Base-by-base conservation (phyloP, 92 coral and sea anemone genomes). In the Meandrina meandrites region DNA sequence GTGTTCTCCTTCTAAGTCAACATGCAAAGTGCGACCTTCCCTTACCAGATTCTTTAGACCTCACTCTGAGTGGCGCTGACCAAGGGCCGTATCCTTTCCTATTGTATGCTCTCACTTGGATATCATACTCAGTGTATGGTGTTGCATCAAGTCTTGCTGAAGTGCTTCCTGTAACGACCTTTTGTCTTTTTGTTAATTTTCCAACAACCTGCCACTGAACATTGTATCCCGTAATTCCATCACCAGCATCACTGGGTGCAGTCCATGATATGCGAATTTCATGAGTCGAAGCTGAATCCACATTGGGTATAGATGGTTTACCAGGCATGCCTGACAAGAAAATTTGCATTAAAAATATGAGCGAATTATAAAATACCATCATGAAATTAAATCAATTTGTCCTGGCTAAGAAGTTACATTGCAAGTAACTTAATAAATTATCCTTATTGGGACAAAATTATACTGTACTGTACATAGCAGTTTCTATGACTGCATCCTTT, bases 191-290 rank as follows among this genome's bases (percentile, higher is more conserved):
- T 18, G 1, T n/a, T n/a, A 27, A 24, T 36, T 67, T 18, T 16
- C 73, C 87, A 74, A 36, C 70, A 11, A 22, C 79, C 40, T 71
- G 68, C 79, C 79, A 83, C 66, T 50, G 42, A 30, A 83, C 86
- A 83, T 1, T 34, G 69, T 83, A 83, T 27, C 79, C 79, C 51
- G 79, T 83, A 14, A 83, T 83, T 40, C 79, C 79, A 35, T 72
- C 79, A 34, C 79, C 86, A 16, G 13, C 32, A 14, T 83, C 53
- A 32, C 19, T 34, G 11, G 86, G 86, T 32, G 70, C 54, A 53
- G 28, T 36, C 86, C 86, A 83, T 51, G 79, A 21, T 24, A 83
- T 83, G 69, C 0, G 30, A 57, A 83, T 51, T 7, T 30, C n/a
- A 7, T 27, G 50, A 34, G 79, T 30, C 14, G 68, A 83, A 51